Evolutionary conservation across 2,797 vertebrate species (phyloP).

Genomic region (Falco biarmicus): DNA sequence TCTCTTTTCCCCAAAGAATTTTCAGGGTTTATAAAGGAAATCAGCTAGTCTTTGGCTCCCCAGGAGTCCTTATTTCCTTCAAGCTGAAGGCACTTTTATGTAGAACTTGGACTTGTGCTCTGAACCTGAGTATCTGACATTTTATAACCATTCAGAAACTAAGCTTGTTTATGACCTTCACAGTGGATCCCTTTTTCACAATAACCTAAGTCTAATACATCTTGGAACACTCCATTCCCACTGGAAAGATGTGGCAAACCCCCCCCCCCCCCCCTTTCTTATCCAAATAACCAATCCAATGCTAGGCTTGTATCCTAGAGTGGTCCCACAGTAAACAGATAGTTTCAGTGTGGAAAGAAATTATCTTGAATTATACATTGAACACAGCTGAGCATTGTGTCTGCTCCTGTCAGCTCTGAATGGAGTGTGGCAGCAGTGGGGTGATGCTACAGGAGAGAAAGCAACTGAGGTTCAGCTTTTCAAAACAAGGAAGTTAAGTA

Average conservation of each 20-base stretch:
- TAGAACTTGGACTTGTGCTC: neutral
- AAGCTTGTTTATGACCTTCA: neutral
- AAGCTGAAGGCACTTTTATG: neutral
- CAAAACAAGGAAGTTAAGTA: neutral
- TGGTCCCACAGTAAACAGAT: neutral
- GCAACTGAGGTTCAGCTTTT: neutral
- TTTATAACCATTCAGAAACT: neutral
- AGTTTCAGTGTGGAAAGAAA: neutral
- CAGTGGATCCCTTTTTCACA: neutral
- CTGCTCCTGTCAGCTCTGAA: neutral
- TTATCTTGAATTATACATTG: neutral
- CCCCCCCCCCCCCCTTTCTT: neutral
- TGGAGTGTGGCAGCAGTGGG: neutral
- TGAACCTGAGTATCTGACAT: neutral
- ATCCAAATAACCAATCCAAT: neutral
- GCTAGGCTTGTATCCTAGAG: neutral
- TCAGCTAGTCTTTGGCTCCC: neutral
- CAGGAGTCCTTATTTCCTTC: neutral
- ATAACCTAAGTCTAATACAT: neutral
- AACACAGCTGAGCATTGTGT: neutral
- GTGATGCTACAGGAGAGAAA: neutral
- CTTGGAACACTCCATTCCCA: neutral
- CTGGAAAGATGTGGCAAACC: neutral
- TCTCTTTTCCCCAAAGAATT: neutral
- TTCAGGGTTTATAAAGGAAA: conserved; percentile 12